phyloP scores from a whole-genome alignment of 2,113 vertebrate species.

The Petrocephalus microphthalmus region DNA sequence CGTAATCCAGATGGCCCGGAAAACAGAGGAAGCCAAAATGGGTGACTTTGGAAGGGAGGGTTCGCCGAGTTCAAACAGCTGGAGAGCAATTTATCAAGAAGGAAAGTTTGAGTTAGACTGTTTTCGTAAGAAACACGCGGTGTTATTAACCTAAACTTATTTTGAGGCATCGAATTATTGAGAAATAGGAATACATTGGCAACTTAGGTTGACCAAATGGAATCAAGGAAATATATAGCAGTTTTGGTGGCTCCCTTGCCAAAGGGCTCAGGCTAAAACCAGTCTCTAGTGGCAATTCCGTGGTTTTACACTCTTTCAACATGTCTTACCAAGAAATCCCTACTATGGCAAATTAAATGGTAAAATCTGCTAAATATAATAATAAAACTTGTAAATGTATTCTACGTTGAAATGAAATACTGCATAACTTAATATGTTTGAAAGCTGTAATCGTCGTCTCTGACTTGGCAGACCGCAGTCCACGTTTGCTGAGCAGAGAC shows the following conservation, averaged over 20 bases:
- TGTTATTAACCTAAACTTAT: background rate
- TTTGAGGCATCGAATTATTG: background rate
- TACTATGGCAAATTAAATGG: background rate
- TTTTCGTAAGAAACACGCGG: background rate
- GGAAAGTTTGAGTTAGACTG: slow-evolving; percentile 14
- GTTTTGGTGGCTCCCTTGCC: background rate
- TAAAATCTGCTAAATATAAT: background rate
- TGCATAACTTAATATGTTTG: background rate
- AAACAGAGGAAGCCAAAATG: background rate
- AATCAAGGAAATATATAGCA: background rate
- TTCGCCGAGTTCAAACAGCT: slow-evolving; percentile 43
- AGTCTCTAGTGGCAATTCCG: background rate
- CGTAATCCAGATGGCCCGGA: background rate
- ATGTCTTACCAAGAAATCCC: background rate
- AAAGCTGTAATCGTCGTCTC: background rate
- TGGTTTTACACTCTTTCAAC: background rate
- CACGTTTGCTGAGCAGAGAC: background rate
- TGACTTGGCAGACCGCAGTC: background rate
- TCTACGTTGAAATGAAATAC: background rate
- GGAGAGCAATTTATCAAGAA: slow-evolving; percentile 41
- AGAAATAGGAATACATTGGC: background rate
- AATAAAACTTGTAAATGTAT: background rate
- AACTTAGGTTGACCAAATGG: background rate
- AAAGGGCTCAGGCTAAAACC: background rate
- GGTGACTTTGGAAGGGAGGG: slow-evolving; percentile 15